Evolutionary conservation across 2,797 vertebrate species (phyloP).

Genomic region (Bovichtus variegatus): DNA sequence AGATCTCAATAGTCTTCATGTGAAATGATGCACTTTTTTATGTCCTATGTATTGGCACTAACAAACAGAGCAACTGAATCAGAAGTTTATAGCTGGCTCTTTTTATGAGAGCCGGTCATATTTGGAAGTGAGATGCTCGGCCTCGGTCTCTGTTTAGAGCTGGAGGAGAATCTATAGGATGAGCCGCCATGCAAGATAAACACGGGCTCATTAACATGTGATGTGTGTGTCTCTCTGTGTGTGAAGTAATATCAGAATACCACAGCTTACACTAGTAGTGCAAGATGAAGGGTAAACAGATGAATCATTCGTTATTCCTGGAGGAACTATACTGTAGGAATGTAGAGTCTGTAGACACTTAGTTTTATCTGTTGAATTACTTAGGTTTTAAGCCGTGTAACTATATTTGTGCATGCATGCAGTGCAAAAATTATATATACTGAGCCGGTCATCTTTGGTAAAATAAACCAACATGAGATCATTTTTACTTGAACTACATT

Average conservation of each 20-base stretch:
- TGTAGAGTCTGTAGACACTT: background rate
- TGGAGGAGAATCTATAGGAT: constrained; percentile 24
- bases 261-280: constrained; percentile 5
- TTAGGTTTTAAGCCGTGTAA: background rate
- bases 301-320: constrained; percentile 20
- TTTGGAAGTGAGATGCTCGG: constrained; percentile 30
- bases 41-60: background rate
- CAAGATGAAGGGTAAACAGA: constrained; percentile 28
- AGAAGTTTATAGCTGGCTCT: constrained; percentile 9
- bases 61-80: background rate
- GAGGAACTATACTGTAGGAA: background rate
- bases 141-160: constrained; percentile 34
- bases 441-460: constrained; percentile 10
- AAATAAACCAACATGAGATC: constrained; percentile 48
- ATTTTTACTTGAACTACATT: constrained; percentile 41
- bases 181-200: constrained; percentile 40
- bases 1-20: background rate
- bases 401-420: constrained; percentile 21
- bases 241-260: constrained; percentile 1
- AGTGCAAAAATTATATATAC: constrained; percentile 18
- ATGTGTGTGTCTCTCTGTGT: background rate
- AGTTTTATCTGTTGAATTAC: background rate
- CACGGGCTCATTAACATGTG: constrained; percentile 18
- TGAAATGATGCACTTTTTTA: background rate
- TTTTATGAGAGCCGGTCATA: constrained; percentile 36